Conservation (phyloP, 2,113 vertebrate species). For the Verasper variegatus region DNA sequence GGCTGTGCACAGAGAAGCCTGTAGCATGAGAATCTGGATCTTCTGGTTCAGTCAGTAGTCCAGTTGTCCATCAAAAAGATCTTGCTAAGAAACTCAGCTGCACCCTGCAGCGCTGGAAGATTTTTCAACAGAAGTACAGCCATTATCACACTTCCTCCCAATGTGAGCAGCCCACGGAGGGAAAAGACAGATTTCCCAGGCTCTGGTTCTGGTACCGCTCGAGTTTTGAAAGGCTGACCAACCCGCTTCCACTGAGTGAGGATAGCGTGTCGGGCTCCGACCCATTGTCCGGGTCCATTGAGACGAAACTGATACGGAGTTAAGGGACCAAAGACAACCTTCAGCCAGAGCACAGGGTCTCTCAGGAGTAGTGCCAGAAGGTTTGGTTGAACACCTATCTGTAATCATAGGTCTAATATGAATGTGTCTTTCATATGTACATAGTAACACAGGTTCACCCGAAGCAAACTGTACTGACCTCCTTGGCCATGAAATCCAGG, state of each 20-base stretch:
- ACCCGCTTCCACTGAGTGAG: conserved; percentile 89
- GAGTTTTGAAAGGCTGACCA: conserved; percentile 84
- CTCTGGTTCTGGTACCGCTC: conserved; percentile 64
- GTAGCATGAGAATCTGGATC: background rate
- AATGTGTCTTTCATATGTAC: background rate
- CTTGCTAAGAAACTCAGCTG: conserved; percentile 18
- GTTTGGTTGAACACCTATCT: conserved; percentile 84
- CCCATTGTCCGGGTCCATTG: conserved; percentile 87
- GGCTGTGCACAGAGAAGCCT: background rate
- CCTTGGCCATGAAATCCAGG: conserved; percentile 83
- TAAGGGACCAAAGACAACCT: conserved; percentile 89
- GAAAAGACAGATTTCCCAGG: background rate
- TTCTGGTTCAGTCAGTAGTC: conserved; percentile 3
- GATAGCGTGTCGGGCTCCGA: conserved; percentile 87
- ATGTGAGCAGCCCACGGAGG: conserved; percentile 44
- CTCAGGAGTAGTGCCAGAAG: conserved; percentile 81
- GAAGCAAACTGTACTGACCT: conserved; percentile 52
- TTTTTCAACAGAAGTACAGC: conserved; percentile 57
- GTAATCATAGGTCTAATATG: conserved; percentile 16
- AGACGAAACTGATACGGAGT: conserved; percentile 92
- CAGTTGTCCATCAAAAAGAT: background rate
- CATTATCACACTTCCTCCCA: conserved; percentile 39
- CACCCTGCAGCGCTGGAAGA: conserved; percentile 36
- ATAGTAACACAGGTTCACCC: background rate
- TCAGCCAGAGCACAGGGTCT: conserved; percentile 85